phyloP scores from a whole-genome alignment of 2,888 invertebrate species.

The Caenorhabditis macrosperma region DNA sequence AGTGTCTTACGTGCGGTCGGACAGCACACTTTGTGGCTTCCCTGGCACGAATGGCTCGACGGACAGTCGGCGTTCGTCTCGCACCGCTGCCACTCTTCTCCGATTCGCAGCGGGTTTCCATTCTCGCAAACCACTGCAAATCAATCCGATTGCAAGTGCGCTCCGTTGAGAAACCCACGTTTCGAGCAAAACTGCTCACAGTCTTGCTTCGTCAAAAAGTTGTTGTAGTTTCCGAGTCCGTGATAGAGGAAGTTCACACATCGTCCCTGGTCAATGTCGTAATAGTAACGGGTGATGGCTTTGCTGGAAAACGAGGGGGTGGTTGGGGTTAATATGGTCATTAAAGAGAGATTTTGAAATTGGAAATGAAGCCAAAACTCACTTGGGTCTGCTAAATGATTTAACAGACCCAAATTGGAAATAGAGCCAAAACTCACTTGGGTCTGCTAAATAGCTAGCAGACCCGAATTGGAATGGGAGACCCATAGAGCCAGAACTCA shows the following conservation, averaged over 20 bases:
- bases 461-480: too few species aligned
- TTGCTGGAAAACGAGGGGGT: constrained; percentile 69
- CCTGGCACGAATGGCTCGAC: constrained; percentile 72
- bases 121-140: constrained; percentile 76
- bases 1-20: constrained; percentile 75
- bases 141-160: background rate
- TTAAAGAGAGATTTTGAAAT: too few species aligned
- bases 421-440: too few species aligned
- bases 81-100: constrained; percentile 78
- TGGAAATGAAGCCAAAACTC: too few species aligned
- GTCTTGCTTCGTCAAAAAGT: constrained; percentile 76
- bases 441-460: too few species aligned
- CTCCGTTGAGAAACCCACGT: constrained; percentile 41
- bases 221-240: constrained; percentile 78
- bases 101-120: constrained; percentile 76
- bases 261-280: constrained; percentile 75
- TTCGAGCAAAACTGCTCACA: constrained; percentile 77
- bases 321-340: background rate
- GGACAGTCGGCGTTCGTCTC: constrained; percentile 74
- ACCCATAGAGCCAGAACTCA: too few species aligned
- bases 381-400: too few species aligned
- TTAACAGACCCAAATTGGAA: too few species aligned
- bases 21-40: constrained; percentile 77
- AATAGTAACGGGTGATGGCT: constrained; percentile 73
- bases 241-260: constrained; percentile 76